Conservation (phyloP, 2,888 invertebrate species). For the Rhogogaster chlorosoma region DNA sequence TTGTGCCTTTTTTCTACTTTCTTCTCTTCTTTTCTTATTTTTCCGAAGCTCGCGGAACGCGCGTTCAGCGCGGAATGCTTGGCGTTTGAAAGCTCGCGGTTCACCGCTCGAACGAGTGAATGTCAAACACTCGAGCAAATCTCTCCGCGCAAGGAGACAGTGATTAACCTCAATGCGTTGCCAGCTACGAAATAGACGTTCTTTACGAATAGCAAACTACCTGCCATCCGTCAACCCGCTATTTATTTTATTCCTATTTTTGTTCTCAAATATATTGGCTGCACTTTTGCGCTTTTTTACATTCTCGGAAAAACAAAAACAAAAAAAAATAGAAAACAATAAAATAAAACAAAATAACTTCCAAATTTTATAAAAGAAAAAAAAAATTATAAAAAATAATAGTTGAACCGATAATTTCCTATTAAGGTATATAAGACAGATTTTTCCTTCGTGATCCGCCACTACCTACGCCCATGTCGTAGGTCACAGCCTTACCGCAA, state of each 20-base stretch:
- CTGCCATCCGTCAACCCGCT: slow-evolving; percentile 64
- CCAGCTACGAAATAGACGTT: slow-evolving; percentile 41
- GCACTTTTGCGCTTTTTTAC: neutral
- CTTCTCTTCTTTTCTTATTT: neutral
- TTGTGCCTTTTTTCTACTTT: neutral
- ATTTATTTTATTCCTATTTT: slow-evolving; percentile 55
- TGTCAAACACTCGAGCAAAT: slow-evolving; percentile 45
- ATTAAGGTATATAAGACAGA: neutral
- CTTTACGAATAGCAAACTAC: slow-evolving; percentile 43
- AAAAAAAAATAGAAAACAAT: too few relatives aligned
- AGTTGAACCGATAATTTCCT: too few relatives aligned
- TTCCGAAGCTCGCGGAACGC: neutral
- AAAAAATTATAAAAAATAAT: too few relatives aligned
- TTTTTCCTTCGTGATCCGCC: neutral
- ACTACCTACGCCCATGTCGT: slow-evolving; percentile 21
- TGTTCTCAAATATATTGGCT: neutral
- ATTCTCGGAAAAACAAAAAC: too few relatives aligned
- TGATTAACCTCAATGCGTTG: slow-evolving; percentile 49
- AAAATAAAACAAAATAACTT: neutral
- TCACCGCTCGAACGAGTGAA: slow-evolving; percentile 21
- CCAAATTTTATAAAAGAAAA: too few relatives aligned
- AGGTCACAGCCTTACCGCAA: slow-evolving; percentile 8
- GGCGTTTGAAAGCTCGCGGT: slow-evolving; percentile 43
- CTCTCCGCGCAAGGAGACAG: slow-evolving; percentile 41
- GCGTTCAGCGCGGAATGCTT: slow-evolving; percentile 8